phyloP scores from a whole-genome alignment of 2,888 invertebrate species.

The Platynereis dumerilii region DNA sequence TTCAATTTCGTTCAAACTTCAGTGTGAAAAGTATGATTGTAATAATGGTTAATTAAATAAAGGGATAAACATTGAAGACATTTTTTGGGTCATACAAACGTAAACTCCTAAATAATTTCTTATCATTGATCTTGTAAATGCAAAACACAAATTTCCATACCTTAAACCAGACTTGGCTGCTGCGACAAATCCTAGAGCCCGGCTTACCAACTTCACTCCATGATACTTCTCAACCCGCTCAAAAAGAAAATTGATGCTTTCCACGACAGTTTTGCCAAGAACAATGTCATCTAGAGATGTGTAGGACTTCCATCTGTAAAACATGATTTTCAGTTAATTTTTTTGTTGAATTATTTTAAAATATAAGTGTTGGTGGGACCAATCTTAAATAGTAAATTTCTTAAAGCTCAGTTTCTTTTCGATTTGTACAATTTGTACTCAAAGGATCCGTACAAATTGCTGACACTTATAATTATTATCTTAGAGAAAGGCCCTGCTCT shows the following conservation, averaged over 20 bases:
- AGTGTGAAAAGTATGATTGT: no score
- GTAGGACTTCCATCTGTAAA: slow-evolving; percentile 26
- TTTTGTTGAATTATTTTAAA: not conserved
- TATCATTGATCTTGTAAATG: no score
- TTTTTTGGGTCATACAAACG: no score
- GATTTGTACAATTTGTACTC: no score
- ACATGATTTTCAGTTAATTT: not conserved
- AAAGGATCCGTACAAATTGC: no score
- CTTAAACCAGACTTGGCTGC: slow-evolving; percentile 31
- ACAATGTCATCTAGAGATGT: slow-evolving; percentile 24
- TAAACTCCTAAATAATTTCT: not conserved
- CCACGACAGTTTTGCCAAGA: not conserved
- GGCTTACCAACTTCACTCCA: slow-evolving; percentile 21
- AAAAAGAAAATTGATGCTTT: slow-evolving; percentile 15
- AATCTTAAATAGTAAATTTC: no score
- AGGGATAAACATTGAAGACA: no score
- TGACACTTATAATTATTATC: no score
- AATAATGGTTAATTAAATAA: no score
- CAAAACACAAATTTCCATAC: no score
- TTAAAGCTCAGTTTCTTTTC: no score
- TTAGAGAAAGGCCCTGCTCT: no score
- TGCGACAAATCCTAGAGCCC: slow-evolving; percentile 30
- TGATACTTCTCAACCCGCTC: slow-evolving; percentile 27
- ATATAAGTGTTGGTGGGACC: not conserved
- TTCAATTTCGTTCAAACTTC: slow-evolving; percentile 28